phyloP scores from a whole-genome alignment of 1,140 invertebrate genomes.

The Scaptomyza pallida region DNA sequence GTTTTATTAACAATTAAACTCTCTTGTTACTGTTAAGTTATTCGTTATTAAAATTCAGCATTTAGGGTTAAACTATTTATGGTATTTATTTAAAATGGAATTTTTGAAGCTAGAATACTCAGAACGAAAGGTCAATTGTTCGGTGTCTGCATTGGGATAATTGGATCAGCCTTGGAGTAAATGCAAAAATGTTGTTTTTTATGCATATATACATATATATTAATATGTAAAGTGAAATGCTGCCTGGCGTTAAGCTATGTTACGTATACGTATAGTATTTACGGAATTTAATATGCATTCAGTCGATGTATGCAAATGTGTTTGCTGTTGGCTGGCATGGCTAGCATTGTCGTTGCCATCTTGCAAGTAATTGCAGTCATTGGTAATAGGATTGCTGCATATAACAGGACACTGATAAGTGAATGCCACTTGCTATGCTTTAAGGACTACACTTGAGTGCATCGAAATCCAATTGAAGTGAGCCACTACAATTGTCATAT shows the following conservation, averaged over 20 bases:
- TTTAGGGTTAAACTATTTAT: not conserved
- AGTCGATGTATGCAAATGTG: not conserved
- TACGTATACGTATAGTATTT: not conserved
- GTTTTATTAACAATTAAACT: too few relatives aligned
- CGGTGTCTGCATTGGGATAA: conserved; percentile 9
- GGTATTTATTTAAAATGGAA: not conserved
- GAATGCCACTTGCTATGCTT: not conserved
- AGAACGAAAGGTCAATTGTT: conserved; percentile 11
- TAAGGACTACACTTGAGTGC: not conserved
- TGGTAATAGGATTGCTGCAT: not conserved
- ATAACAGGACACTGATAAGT: not conserved
- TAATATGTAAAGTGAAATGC: not conserved
- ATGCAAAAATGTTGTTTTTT: conserved; percentile 3
- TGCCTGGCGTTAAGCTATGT: not conserved
- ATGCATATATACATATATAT: too few relatives aligned
- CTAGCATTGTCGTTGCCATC: too few relatives aligned
- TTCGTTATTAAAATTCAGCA: too few relatives aligned
- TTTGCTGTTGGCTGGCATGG: not conserved
- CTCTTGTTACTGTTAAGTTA: too few relatives aligned
- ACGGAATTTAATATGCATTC: not conserved
- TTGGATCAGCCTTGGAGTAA: conserved; percentile 9
- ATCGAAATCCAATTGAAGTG: not conserved
- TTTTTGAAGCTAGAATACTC: not conserved
- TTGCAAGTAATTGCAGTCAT: not conserved
- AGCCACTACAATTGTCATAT: conserved; percentile 10